Percentiles rank a stretch among this genome's conserved stretches.
phyloP scores from a whole-genome alignment of 2,888 invertebrate species.

The Syritta pipiens region DNA sequence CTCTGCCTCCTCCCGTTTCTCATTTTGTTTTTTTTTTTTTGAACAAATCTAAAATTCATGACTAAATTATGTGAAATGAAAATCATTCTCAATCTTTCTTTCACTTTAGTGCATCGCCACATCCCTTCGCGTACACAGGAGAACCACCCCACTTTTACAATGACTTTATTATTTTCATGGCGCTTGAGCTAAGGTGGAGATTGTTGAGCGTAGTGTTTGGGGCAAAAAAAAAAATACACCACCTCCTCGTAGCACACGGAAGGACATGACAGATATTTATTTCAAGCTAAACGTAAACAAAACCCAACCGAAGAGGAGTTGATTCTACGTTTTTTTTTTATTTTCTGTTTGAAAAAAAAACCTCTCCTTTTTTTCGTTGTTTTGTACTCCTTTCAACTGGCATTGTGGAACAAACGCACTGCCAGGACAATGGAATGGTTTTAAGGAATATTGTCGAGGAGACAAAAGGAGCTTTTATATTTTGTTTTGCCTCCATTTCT shows the following conservation, averaged over 20 bases:
- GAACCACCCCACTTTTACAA: conserved; percentile 29
- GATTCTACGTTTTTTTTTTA: conserved; percentile 24
- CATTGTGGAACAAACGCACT: conserved; percentile 55
- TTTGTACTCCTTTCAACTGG: conserved; percentile 33
- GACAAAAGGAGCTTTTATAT: conserved; percentile 63
- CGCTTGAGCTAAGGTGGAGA: neutral
- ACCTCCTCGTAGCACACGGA: conserved; percentile 46
- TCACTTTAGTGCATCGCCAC: conserved; percentile 15
- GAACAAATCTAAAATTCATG: conserved; percentile 55
- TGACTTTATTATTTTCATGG: conserved; percentile 50
- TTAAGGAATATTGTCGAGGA: conserved; percentile 62
- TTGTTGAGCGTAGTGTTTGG: too few relatives aligned
- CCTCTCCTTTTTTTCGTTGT: neutral
- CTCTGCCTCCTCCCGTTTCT: neutral
- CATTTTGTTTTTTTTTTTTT: neutral
- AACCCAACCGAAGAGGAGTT: conserved; percentile 44
- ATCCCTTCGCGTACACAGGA: neutral
- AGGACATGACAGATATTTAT: conserved; percentile 67
- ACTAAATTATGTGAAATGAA: conserved; percentile 53
- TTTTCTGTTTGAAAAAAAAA: neutral
- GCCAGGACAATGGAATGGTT: conserved; percentile 56
- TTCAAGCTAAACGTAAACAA: conserved; percentile 63
- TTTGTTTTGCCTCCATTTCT: neutral
- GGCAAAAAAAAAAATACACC: too few relatives aligned
- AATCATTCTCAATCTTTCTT: conserved; percentile 44